Evolutionary conservation across 2,888 invertebrate species (phyloP).

Genomic region (Dendrolimus pini): DNA sequence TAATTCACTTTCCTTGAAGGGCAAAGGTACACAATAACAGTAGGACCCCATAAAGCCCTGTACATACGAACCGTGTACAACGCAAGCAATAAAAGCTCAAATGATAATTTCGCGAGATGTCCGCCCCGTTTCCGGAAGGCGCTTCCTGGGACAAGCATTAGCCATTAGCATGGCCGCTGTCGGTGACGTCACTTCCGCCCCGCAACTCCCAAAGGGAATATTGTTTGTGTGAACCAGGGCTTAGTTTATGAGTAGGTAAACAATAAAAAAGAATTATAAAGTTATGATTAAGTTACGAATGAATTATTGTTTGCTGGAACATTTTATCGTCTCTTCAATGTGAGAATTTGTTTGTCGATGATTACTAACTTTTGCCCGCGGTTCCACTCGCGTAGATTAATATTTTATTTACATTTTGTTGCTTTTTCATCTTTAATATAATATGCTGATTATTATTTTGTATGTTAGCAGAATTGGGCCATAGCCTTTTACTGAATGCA

Average conservation of each 20-base stretch:
- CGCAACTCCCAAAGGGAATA: slow-evolving; percentile 15
- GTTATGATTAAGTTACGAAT: not conserved
- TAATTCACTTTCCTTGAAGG: too few relatives aligned
- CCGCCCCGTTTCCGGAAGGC: slow-evolving; percentile 55
- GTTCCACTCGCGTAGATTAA: too few relatives aligned
- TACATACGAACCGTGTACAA: slow-evolving; percentile 17
- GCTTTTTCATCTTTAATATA: too few relatives aligned
- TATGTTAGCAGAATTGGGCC: too few relatives aligned
- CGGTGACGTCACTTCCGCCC: slow-evolving; percentile 58
- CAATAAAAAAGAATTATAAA: not conserved
- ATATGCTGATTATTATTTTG: too few relatives aligned
- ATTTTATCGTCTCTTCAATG: too few relatives aligned
- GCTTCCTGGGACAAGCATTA: slow-evolving; percentile 70
- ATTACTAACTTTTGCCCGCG: too few relatives aligned
- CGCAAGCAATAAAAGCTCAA: slow-evolving; percentile 56
- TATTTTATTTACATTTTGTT: too few relatives aligned
- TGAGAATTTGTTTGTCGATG: too few relatives aligned
- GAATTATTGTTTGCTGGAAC: not conserved
- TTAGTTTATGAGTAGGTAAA: not conserved
- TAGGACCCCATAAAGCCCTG: slow-evolving; percentile 16
- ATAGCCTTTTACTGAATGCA: too few relatives aligned
- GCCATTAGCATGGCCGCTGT: slow-evolving; percentile 66
- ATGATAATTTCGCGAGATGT: slow-evolving; percentile 67
- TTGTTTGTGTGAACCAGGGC: slow-evolving; percentile 13
- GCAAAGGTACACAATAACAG: not conserved